Evolutionary conservation across 2,888 invertebrate genomes (phyloP), one percentile per base, ranked within the genome.

Genomic region (Lycaena phlaeas): DNA sequence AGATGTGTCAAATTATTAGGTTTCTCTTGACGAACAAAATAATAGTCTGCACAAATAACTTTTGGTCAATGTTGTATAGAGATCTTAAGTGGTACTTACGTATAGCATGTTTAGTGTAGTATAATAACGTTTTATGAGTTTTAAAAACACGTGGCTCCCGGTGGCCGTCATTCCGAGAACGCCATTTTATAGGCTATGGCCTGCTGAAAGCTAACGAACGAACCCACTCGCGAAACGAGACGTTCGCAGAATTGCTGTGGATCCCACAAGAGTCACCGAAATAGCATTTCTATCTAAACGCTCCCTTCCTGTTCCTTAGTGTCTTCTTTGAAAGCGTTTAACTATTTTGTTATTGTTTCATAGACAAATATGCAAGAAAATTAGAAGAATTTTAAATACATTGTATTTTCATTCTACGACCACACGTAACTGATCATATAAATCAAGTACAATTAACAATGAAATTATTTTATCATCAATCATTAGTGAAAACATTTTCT

Each of bases 201-300:
- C 75, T 64, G 75, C 67, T 81, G 79, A 75, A 73, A 79, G 66
- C 69, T 61, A 70, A 67, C 69, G 68, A 68, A 68, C 71, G 68
- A 57, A 59, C 63, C 54, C 56, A 57, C 64, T 58, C 53, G 57
- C 62, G 50, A 60, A 64, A 63, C 57, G 61, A 53, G 45, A 47
- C 54, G 50, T 61, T 58, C 59, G 50, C 38, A 44, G 59, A 57
- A 59, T 45, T 42, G 39, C 47, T 46, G 41, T 51, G 45, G 42
- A 39, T 49, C 40, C 39, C 27, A 30, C 38, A 41, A 42, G 42
- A 41, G 42, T 42, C 39, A 50, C 45, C 41, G 34, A 51, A 52
- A 49, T 52, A 51, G 45, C 40, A 46, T 42, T 45, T 43, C 44
- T 49, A 42, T 46, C 38, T 43, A 38, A 31, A 25, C 27, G 40